Base-by-base conservation (phyloP, 2,797 vertebrate species). In the Labroides dimidiatus region DNA sequence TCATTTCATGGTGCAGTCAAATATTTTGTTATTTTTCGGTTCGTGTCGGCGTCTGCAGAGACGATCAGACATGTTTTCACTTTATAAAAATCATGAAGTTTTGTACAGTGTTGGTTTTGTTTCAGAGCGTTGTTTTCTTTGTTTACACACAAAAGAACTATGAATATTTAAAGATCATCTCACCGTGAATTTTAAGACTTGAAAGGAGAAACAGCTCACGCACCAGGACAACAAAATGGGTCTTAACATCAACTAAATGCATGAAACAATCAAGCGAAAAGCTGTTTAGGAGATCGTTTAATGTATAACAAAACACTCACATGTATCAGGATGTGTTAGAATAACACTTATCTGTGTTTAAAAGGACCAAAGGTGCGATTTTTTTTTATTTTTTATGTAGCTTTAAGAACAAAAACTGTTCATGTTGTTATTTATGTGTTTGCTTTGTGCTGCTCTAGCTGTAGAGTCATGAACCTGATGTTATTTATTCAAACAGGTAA, bases 401-500 rank as follows among this genome's bases (percentile, higher is more conserved):
- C 27, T 48, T 47, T 49, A 16, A 48, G 4, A 50, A 53, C 14
- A 27, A 44, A 5, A 63, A 54, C 33, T 44, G 39, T 17, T 63
- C 37, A n/a, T 21, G 27, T 67, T 72, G 64, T 74, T 70, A 72
- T 42, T 1, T 14, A 30, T 61, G 20, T 54, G n/a, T 69, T 53
- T 67, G 53, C 27, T 76, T 58, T 72, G 43, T 72, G 13, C 10
- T 60, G 39, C 13, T 50, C 17, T 49, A 56, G 39, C 57, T 72
- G 45, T 58, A 33, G 33, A 4, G 12, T 56, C 4, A 36, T 55
- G 0, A 45, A 21, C 47, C 55, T 59, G 30, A 39, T 75, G 41
- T 47, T 57, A 56, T 72, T 51, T 69, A 70, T 82, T 56, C 11
- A 20, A 47, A 51, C 53, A 73, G 48, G 49, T 69, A 14, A 57